phyloP scores from a whole-genome alignment of 2,888 invertebrate species.

The Abrostola tripartita region DNA sequence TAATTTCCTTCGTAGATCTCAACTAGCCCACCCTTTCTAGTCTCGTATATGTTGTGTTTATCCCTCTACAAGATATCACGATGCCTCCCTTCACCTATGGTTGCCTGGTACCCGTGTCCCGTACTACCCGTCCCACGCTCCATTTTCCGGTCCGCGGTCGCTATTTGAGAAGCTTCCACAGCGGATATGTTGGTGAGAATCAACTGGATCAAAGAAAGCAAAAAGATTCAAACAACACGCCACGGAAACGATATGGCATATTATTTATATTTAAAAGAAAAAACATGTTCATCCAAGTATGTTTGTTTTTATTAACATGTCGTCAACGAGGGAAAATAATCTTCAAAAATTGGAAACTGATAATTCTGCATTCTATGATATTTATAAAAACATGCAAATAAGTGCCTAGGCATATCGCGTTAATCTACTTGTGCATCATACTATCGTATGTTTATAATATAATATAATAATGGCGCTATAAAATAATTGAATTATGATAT shows the following conservation, averaged over 20 bases:
- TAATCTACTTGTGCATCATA: too few relatives aligned
- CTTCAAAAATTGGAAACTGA: not conserved
- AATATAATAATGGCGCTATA: too few relatives aligned
- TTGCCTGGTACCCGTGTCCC: not conserved
- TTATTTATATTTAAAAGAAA: conserved; percentile 6
- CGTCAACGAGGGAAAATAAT: not conserved
- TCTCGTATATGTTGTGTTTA: too few relatives aligned
- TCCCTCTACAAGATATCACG: too few relatives aligned
- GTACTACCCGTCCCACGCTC: conserved; percentile 7
- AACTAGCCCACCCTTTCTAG: too few relatives aligned
- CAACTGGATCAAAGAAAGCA: not conserved
- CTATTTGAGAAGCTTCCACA: conserved; percentile 17
- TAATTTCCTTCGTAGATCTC: too few relatives aligned
- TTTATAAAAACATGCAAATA: too few relatives aligned
- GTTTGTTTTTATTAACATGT: conserved; percentile 1
- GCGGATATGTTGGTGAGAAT: conserved; percentile 10
- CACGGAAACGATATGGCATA: not conserved
- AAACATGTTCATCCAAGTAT: not conserved
- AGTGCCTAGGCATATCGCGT: too few relatives aligned
- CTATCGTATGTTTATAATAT: too few relatives aligned
- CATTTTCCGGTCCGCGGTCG: conserved; percentile 20
- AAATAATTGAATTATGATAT: too few relatives aligned
- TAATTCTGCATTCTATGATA: too few relatives aligned
- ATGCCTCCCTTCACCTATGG: not conserved
- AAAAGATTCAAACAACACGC: conserved; percentile 1